phyloP scores from a whole-genome alignment of 2,888 invertebrate genomes.

The Halictus quadricinctus region DNA sequence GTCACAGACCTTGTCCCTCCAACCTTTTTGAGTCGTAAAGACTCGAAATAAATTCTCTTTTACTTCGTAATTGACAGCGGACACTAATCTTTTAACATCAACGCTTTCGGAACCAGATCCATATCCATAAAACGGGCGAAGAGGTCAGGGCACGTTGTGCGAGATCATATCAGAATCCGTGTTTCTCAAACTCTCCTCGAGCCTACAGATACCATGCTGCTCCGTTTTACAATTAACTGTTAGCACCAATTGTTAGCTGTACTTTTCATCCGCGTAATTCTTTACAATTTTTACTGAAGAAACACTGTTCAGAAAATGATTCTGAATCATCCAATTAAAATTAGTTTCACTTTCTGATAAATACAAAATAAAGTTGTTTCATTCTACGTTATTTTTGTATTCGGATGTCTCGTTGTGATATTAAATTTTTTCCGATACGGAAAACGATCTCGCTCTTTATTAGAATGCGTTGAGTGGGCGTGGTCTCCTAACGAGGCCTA shows the following conservation, averaged over 20 bases:
- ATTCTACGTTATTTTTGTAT: background rate
- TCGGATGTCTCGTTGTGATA: too few relatives aligned
- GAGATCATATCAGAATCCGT: background rate
- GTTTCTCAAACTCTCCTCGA: background rate
- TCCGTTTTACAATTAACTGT: background rate
- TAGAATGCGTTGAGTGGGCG: background rate
- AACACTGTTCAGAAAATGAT: background rate
- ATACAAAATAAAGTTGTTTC: too few relatives aligned
- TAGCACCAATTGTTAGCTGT: background rate
- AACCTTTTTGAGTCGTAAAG: background rate
- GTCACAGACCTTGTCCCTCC: background rate
- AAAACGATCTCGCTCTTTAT: too few relatives aligned
- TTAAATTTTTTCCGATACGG: too few relatives aligned
- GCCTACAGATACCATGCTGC: background rate
- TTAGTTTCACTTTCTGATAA: background rate
- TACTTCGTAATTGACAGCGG: background rate
- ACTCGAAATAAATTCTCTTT: background rate
- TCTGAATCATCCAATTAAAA: background rate
- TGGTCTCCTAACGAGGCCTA: background rate
- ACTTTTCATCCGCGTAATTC: too few relatives aligned
- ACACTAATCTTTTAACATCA: constrained; percentile 5
- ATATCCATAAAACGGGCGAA: background rate
- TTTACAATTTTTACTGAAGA: background rate
- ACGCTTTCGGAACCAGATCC: background rate
- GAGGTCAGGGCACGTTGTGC: background rate